Base-by-base conservation (phyloP, 2,888 invertebrate species). In the Prosopocoilus inquinatus region DNA sequence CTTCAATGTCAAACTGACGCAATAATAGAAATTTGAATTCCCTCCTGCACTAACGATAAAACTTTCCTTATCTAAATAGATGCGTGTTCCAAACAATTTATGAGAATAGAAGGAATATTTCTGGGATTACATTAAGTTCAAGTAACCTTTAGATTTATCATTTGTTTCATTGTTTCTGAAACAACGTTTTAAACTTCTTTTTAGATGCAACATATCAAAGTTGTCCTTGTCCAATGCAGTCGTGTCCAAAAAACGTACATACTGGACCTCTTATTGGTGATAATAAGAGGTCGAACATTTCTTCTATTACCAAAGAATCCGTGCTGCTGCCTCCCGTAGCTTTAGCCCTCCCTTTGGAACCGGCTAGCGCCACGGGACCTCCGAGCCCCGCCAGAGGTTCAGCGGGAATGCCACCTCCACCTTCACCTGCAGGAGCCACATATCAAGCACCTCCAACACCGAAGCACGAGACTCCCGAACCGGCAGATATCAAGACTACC, bases 201-300 rank as follows among this genome's bases (percentile, higher is more conserved):
- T 7, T 70, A 81, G 80, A 80, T 75, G 77, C 76, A 73, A 81
- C 86, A 76, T 82, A 86, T 76, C 84, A 83, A 72, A 82, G 84
- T 80, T 92, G 93, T 80, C 90, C 92, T 72, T 93, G 92, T 84
- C 91, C 92, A 81, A 86, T 91, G 84, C 91, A 91, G 83, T 87
- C 91, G 86, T 93, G 91, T 93, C 91, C 93, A 93, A 93, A 93
- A 94, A 94, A 94, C 93, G 93, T 89, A 88, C 91, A 87, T 91
- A 91, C 92, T 93, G 93, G 93, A 87, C 92, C 92, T 90, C 92
- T 90, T 92, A 91, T 91, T 92, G 92, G 92, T 91, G 91, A 90
- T 88, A 87, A 89, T 89, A 91, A 91, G 85, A 81, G 78, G 78
- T 77, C 78, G 70, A 73, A 73, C 67, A 73, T 75, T 62, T 65